Base-by-base conservation (phyloP, 1,140 invertebrate genomes). In the Euborellia annulipes region DNA sequence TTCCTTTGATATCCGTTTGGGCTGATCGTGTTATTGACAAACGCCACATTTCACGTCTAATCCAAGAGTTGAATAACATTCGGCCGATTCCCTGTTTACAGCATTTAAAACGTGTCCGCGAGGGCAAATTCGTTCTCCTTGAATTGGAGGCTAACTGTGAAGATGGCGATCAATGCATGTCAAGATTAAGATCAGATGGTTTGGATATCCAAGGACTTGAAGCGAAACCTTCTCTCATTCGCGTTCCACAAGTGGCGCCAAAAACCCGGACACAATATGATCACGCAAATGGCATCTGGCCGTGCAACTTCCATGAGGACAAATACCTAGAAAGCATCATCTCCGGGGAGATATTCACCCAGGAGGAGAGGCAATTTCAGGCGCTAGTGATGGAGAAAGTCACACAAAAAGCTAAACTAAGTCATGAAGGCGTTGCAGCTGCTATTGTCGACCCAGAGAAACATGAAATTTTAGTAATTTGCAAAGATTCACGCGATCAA, bases 251-350 rank as follows among this genome's bases (percentile, higher is more conserved):
- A 32, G 55, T 51, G 3, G 52, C 70, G 11, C 78, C 82, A 3
- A 71, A 72, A 53, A 73, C 82, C 1, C 72, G 74, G 42, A 59
- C 58, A 36, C 88, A 92, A 55, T 82, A 76, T 58, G 62, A 73
- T 7, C 62, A 67, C 52, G 69, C 71, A 2, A 67, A 67, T 1
- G 63, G 66, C 47, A 60, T 75, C 23, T 94, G 89, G 90, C 82
- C 87, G 0, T 74, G 82, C 19, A 87, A 85, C 59, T 93, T 92
- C 50, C 63, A 68, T 53, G 79, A 73, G 37, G 78, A 86, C 57
- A 70, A 71, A 50, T 74, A 73, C 52, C 57, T 79, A 3, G 84
- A 88, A 58, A 72, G 67, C 40, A 52, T 84, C 34, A 54, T 72
- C 0, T 64, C 67, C 38, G 74, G 75, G 3, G 65, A 68, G 1